Percentiles rank a stretch among this genome's conserved stretches.
Conservation (phyloP, 2,113 vertebrate species). For the Lophius piscatorius region DNA sequence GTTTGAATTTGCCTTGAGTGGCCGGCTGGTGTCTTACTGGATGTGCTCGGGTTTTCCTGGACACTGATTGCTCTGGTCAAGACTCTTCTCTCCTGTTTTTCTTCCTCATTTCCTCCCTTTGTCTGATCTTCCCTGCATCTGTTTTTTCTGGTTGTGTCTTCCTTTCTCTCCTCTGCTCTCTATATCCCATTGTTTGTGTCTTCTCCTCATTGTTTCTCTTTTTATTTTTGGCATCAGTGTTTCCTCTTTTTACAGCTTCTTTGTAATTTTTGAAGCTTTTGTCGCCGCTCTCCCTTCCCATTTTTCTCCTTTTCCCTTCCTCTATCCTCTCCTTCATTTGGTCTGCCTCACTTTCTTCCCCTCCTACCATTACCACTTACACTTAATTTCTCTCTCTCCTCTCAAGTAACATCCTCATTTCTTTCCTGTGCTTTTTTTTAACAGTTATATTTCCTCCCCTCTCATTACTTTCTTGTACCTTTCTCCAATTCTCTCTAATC, state of each 20-base stretch:
- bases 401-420: neutral
- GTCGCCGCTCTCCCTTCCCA: neutral
- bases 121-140: slow-evolving; percentile 16
- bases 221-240: slow-evolving; percentile 9
- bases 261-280: too few species aligned
- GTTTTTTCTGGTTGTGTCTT: neutral
- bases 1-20: slow-evolving; percentile 53
- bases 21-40: slow-evolving; percentile 45
- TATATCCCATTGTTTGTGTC: slow-evolving; percentile 3
- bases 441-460: slow-evolving; percentile 38
- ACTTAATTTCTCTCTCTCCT: slow-evolving; percentile 2
- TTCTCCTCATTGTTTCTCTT: neutral
- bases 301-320: too few species aligned
- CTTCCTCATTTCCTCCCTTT: slow-evolving; percentile 35
- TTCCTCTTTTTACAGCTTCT: neutral
- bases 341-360: neutral
- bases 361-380: neutral
- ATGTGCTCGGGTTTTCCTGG: slow-evolving; percentile 42
- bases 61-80: slow-evolving; percentile 48
- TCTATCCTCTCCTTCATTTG: neutral
- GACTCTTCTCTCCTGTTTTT: slow-evolving; percentile 27
- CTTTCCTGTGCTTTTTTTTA: neutral
- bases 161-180: slow-evolving; percentile 1
- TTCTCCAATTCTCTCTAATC: slow-evolving; percentile 26
- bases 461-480: slow-evolving; percentile 37